Base-by-base conservation (phyloP, 1,140 invertebrate species). In the Leptopilina boulardi region DNA sequence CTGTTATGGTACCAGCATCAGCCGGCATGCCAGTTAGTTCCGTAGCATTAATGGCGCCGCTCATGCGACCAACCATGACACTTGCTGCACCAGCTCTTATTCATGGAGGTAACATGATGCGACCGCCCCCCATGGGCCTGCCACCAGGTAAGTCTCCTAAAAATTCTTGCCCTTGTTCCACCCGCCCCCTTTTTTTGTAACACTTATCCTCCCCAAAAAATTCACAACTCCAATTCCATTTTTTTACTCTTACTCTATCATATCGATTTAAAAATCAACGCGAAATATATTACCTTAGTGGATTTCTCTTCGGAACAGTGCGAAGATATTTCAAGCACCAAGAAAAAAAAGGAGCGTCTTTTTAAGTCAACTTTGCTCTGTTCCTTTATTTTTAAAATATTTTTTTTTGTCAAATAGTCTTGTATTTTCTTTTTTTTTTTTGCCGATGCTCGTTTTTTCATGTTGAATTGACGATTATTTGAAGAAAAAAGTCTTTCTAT, bases 21-120 rank as follows among this genome's bases (percentile, higher is more conserved):
- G 87, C 88, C 8, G 91, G 88, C n/a, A 92, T 91, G 82, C 92
- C 91, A 3, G 91, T 92, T 11, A 91, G 89, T 26, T 92, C 90
- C 18, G 92, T 93, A 83, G 92, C 93, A 8, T 85, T 94, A 26
- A 93, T 94, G 91, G 92, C 93, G 41, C 92, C 93, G 6, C 79
- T 91, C 4, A 92, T 94, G 90, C 89, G 93, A 80, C 93, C 93
- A 3, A 90, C 92, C 73, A 93, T 95, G 92, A 92, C 94, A 70
- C 91, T 94, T 47, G 94, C 92, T 77, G 89, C 93, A 77, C 94
- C 94, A 82, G 94, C 94, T 80, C 92, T 95, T 80, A 93, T 94
- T 87, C 92, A 93, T 76, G 93, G 93, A 86, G 93, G 93, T 86
- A 94, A 95, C 92, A 94, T 96, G 92, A 92, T 96, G 92, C 93